These are phyloP conservation scores for Poeciliopsis prolifica DNA, from an alignment of 2,113 vertebrate species.

Conservation along the genomic window DNA sequence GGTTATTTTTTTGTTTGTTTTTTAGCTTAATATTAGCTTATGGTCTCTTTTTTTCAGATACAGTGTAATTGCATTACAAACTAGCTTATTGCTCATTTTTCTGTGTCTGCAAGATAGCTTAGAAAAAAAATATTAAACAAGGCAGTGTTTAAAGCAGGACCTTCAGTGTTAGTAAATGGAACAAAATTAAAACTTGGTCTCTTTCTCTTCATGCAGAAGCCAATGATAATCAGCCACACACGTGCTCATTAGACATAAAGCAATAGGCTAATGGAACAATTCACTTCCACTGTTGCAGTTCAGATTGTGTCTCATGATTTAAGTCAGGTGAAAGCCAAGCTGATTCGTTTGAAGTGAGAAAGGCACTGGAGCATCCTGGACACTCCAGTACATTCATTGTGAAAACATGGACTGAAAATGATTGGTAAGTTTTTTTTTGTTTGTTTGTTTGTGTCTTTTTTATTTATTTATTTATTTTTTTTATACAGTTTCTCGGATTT, in stretches of 20 bases:
- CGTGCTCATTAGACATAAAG: conserved; percentile 18
- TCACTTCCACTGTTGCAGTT: conserved; percentile 56
- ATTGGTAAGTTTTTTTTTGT: background rate
- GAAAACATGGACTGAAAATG: rapidly evolving
- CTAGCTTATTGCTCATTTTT: conserved; percentile 16
- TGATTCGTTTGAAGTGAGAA: background rate
- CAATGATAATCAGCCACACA: conserved; percentile 7
- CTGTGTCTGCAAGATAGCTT: conserved; percentile 8
- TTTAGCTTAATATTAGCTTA: conserved; percentile 16
- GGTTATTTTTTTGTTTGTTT: no score
- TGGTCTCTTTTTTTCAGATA: background rate
- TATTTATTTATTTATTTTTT: no score
- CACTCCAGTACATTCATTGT: no score
- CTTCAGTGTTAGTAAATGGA: conserved; percentile 44
- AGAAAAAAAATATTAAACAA: conserved; percentile 6
- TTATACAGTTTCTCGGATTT: background rate
- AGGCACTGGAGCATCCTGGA: background rate
- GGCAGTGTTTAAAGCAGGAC: conserved; percentile 10
- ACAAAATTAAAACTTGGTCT: background rate
- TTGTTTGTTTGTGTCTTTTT: background rate
- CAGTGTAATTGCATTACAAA: background rate
- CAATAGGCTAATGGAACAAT: conserved; percentile 18
- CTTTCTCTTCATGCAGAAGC: conserved; percentile 11
- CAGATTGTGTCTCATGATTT: conserved; percentile 28
- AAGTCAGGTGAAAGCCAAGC: background rate